Conservation (phyloP, 2,113 vertebrate genomes). For the Perccottus glenii region DNA sequence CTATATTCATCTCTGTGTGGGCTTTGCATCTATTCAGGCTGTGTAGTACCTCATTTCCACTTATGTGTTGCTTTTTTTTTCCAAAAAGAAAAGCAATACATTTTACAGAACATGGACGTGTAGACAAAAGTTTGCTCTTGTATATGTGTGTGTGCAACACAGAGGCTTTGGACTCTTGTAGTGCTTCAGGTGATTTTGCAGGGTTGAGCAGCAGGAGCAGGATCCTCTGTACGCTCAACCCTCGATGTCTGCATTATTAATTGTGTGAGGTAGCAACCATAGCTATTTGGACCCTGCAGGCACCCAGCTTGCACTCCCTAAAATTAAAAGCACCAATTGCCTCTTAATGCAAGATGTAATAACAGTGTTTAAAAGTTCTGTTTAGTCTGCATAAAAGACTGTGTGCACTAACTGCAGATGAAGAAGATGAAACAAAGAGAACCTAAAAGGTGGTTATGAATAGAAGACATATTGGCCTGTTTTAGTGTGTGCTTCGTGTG, state of each 20-base stretch:
- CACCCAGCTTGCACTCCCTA: constrained; percentile 42
- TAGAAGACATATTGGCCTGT: neutral
- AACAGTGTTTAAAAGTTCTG: constrained; percentile 54
- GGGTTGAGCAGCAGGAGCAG: constrained; percentile 39
- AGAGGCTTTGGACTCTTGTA: constrained; percentile 18
- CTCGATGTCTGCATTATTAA: constrained; percentile 72
- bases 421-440: constrained; percentile 13
- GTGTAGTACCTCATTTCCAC: constrained; percentile 16
- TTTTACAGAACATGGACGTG: constrained; percentile 7
- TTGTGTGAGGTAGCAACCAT: constrained; percentile 58
- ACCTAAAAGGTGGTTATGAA: neutral
- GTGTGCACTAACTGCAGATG: constrained; percentile 25
- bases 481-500: neutral
- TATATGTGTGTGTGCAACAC: constrained; percentile 8
- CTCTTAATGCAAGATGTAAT: constrained; percentile 59
- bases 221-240: constrained; percentile 55
- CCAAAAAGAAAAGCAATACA: constrained; percentile 11
- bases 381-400: constrained; percentile 48
- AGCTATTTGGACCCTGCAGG: constrained; percentile 63
- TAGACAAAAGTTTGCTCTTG: constrained; percentile 27
- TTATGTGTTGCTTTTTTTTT: constrained; percentile 6
- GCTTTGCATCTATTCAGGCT: constrained; percentile 16
- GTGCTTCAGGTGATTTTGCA: constrained; percentile 63
- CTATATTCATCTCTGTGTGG: constrained; percentile 24
- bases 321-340: constrained; percentile 73